These are phyloP conservation scores for Upupa epops DNA, from an alignment of 2,113 vertebrate genomes.

Conservation along the genomic window DNA sequence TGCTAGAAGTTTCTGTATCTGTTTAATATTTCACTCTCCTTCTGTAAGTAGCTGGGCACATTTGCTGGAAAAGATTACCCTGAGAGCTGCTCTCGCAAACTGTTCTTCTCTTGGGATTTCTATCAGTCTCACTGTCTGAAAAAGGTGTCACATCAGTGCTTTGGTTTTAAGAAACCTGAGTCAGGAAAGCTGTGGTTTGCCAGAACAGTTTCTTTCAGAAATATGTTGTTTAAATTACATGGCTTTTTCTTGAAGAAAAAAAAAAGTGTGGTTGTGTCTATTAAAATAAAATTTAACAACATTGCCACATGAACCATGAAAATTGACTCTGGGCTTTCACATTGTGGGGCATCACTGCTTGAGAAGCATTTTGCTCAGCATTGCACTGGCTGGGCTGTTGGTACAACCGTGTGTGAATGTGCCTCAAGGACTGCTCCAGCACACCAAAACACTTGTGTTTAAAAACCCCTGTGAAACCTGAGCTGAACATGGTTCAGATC, in stretches of 20 bases:
- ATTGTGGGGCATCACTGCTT: background rate
- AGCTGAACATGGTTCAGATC: background rate
- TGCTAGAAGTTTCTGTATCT: background rate
- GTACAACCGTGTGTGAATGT: background rate
- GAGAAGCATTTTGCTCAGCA: background rate
- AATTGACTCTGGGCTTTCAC: background rate
- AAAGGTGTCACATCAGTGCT: background rate
- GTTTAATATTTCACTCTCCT: background rate
- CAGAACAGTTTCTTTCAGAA: background rate
- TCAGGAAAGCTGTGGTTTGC: constrained; percentile 4
- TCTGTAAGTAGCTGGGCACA: background rate
- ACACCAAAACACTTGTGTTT: background rate
- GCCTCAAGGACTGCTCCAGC: background rate
- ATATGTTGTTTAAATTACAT: background rate
- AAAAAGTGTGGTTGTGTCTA: background rate
- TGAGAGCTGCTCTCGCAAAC: background rate
- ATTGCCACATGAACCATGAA: background rate
- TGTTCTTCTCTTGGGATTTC: background rate
- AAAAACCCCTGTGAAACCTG: background rate
- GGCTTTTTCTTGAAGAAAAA: background rate
- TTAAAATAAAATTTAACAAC: background rate
- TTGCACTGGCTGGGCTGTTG: background rate
- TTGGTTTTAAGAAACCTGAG: background rate
- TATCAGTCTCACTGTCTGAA: background rate
- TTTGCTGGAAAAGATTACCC: background rate